phyloP scores from a whole-genome alignment of 2,113 vertebrate genomes.

The Clarias batrachus region DNA sequence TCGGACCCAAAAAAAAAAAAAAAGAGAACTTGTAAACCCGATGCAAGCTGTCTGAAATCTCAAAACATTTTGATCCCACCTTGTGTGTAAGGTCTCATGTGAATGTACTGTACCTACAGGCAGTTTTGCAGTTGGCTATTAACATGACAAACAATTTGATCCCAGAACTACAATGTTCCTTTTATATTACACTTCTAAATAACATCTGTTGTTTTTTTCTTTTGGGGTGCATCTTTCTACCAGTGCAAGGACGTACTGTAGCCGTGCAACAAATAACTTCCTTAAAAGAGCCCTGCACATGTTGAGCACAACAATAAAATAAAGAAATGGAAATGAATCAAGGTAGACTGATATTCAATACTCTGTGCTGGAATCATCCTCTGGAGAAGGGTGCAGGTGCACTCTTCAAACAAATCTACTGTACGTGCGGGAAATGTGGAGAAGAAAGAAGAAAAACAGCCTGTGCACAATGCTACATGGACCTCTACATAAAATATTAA shows the following conservation, averaged over 20 bases:
- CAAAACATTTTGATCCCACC: too few relatives aligned
- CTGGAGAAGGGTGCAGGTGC: neutral
- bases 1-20: too few relatives aligned
- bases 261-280: neutral
- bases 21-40: too few relatives aligned
- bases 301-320: neutral
- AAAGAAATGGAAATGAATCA: neutral
- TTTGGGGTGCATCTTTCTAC: neutral
- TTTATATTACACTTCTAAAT: neutral
- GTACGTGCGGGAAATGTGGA: too few relatives aligned
- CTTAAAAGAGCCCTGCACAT: neutral
- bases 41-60: too few relatives aligned
- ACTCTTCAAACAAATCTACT: neutral
- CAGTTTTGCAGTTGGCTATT: neutral
- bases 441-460: neutral
- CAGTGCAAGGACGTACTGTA: neutral
- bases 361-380: neutral
- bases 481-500: slow-evolving; percentile 17
- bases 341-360: neutral
- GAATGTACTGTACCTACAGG: too few relatives aligned
- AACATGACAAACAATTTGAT: neutral
- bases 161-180: neutral
- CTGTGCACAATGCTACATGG: neutral
- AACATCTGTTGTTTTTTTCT: neutral
- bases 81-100: too few relatives aligned